Base-by-base conservation (phyloP, 2,888 invertebrate genomes). In the Phalangium opilio region DNA sequence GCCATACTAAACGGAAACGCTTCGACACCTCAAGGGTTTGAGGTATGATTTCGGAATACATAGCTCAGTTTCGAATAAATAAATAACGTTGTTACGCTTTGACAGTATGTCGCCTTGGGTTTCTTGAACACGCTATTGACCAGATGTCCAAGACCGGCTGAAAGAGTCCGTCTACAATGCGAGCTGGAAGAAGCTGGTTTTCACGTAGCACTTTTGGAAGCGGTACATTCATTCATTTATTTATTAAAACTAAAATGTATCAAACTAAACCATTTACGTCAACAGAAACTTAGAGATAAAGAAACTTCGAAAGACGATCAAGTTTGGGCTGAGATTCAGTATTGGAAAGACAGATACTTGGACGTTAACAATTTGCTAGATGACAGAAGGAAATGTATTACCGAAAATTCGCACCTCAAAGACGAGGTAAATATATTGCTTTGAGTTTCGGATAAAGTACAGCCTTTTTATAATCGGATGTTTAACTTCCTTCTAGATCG, bases 91-190 rank as follows among this genome's bases (percentile, higher is more conserved):
- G 27, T 27, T 8, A 27, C 27, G 14, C 38, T 36, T 12, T 12
- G 7, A 15, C 41, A 19, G 53, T 50, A 45, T 12, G 49, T 45
- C n/a, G 35, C 87, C 0, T 72, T 91, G 51, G 75, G 74, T 58
- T 89, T 91, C 64, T 73, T 91, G 45, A 91, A 90, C 63, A 79
- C 81, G 0, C 76, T 90, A 57, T 69, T 89, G 47, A 76, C 59
- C 82, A 85, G 64, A 83, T 84, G 46, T 43, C 42, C 43, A 34
- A 54, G 49, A 43, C 48, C 47, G 46, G 52, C 52, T 12, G 56
- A 59, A 40, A 34, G 63, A 15, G 64, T 67, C 2, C 61, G 61
- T 51, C 58, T 67, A 3, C 67, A 67, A 48, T 59, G 64, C 40
- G 66, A 67, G 46, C 49, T 67, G 4, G 60, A 62, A 49, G 57